phyloP scores from a whole-genome alignment of 23 tunicate species.

The Ciona savignyi region DNA sequence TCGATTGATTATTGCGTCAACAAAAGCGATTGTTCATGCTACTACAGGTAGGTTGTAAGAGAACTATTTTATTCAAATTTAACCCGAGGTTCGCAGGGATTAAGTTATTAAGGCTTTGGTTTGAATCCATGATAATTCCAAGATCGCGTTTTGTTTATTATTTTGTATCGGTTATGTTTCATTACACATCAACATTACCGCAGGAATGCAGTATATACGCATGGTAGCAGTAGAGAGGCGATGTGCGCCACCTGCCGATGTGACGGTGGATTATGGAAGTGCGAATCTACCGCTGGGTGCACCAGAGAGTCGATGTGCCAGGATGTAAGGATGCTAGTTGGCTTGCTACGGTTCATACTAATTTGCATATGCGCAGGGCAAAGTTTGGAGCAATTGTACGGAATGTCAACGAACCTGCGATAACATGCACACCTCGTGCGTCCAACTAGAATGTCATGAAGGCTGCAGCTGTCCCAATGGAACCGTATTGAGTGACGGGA shows the following conservation, averaged over 20 bases:
- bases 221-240: slow-evolving; percentile 53
- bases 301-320: slow-evolving; percentile 52
- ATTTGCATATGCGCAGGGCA: slow-evolving; percentile 38
- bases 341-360: no score
- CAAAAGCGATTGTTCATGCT: slow-evolving; percentile 41
- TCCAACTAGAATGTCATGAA: slow-evolving; percentile 57
- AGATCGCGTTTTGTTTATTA: no score
- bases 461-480: slow-evolving; percentile 87
- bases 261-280: slow-evolving; percentile 59
- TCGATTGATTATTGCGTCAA: slow-evolving; percentile 42
- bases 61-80: no score
- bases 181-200: no score
- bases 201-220: slow-evolving; percentile 53
- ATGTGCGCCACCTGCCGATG: slow-evolving; percentile 63
- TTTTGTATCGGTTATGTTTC: no score
- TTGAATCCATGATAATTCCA: no score
- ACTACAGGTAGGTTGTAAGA: slow-evolving; percentile 45
- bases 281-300: slow-evolving; percentile 52
- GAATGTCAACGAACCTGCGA: slow-evolving; percentile 88
- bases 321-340: slow-evolving; percentile 35
- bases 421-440: slow-evolving; percentile 68
- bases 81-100: no score
- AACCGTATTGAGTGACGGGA: slow-evolving; percentile 40
- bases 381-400: slow-evolving; percentile 79
- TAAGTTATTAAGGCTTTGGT: no score